Base-by-base conservation (phyloP, 2,888 invertebrate species). In the Ditylenchus weischeri region DNA sequence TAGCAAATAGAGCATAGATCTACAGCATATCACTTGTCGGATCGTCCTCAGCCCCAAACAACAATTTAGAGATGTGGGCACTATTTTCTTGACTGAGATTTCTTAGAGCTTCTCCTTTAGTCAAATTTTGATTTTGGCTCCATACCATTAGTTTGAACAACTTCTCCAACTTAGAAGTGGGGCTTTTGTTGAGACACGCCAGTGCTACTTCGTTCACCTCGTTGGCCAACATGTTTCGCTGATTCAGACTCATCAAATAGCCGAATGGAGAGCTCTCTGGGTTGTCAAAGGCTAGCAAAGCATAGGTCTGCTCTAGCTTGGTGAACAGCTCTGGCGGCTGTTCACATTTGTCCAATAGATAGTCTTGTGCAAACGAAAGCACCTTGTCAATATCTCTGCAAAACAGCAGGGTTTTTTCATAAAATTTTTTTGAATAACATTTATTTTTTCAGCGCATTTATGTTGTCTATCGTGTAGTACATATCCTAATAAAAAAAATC, bases 261-360 rank as follows among this genome's bases (percentile, higher is more conserved):
- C 92, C 91, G 85, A 95, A 98, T 0, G 96, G 96, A 74, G 93
- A 93, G 66, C 89, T 89, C 76, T 91, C 89, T 0, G 96, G 95
- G 82, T 95, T 92, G 70, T 96, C 95, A 85, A 98, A 98, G 8
- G 96, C 96, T 21, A 98, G 85, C 64, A 98, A 86, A 0, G 96
- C 94, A 64, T 98, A 86, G 0, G 96, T 95, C 70, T 94, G 87
- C 84, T 96, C 96, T 58, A 75, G 66, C 29, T 69, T 74, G 23
- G 65, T 61, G 49, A 75, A 62, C 48, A 69, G 60, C 19, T 73
- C 74, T 11, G 63, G 64, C 0, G 75, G 64, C 47, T 65, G 62
- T 19, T 76, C 59, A 49, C 69, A 71, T 58, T 91, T 89, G 84
- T 93, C 93, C 29, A 91, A 91, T 29, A 93, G 86, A 74, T 92